phyloP scores from a whole-genome alignment of 2,797 vertebrate species.

The Percopsis omiscomaycus region DNA sequence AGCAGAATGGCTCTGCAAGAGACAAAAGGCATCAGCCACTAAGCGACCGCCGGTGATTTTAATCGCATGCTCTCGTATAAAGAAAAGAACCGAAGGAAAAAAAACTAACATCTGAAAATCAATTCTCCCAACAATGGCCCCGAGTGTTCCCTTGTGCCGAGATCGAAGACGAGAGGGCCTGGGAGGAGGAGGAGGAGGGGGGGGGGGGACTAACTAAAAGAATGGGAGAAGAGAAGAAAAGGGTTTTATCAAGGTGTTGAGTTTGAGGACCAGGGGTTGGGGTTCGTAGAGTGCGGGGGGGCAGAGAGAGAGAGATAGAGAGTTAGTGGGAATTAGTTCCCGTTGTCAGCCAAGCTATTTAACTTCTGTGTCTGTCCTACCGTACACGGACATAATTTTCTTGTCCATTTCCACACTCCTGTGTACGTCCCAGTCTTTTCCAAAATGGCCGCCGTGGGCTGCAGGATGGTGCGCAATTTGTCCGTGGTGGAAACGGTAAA shows the following conservation, averaged over 20 bases:
- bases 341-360: slow-evolving; percentile 47
- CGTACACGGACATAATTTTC: slow-evolving; percentile 60
- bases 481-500: slow-evolving; percentile 54
- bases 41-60: slow-evolving; percentile 67
- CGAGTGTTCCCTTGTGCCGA: slow-evolving; percentile 68
- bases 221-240: slow-evolving; percentile 57
- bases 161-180: slow-evolving; percentile 46
- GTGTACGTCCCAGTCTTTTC: slow-evolving; percentile 31
- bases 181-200: slow-evolving; percentile 36
- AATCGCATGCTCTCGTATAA: slow-evolving; percentile 65
- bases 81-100: slow-evolving; percentile 62
- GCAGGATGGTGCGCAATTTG: slow-evolving; percentile 71
- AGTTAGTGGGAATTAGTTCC: slow-evolving; percentile 15
- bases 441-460: slow-evolving; percentile 64
- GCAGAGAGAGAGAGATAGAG: background rate
- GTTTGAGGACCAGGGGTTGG: slow-evolving; percentile 60
- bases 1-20: slow-evolving; percentile 55
- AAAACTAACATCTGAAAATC: slow-evolving; percentile 74
- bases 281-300: slow-evolving; percentile 33
- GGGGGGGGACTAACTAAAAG: slow-evolving; percentile 38
- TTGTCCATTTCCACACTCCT: slow-evolving; percentile 60
- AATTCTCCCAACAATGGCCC: slow-evolving; percentile 71
- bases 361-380: slow-evolving; percentile 53
- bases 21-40: slow-evolving; percentile 66
- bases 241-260: slow-evolving; percentile 68